Evolutionary conservation across 1,140 invertebrate genomes (phyloP), one percentile per base, ranked within the genome.

Genomic region (Tetramorium simillimum): DNA sequence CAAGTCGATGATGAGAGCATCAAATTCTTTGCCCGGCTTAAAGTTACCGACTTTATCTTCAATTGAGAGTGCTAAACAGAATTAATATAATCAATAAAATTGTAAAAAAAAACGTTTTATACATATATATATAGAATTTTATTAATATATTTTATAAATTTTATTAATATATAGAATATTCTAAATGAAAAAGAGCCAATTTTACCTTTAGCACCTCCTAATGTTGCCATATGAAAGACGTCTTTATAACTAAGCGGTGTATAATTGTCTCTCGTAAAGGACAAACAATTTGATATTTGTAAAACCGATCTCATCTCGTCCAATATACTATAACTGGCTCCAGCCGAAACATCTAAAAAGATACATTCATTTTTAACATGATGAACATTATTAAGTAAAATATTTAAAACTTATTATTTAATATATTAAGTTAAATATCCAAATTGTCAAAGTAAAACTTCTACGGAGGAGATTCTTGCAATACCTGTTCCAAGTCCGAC

Each of bases 401-500:
- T 46, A 60, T 60, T n/a, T 1, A 60, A 60, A 60, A 4, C 21
- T 33, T 72, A n/a, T n/a, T n/a, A n/a, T n/a, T n/a, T n/a, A n/a
- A n/a, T n/a, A 81, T 49, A 37, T 73, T 46, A 51, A 75, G 0
- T 82, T 70, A 49, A 70, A 51, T 70, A 76, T 28, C n/a, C 16
- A 81, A 82, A 86, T 53, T 78, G 53, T 65, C 51, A 53, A 18
- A 24, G 75, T 21, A 69, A 84, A 86, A 73, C 33, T 56, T 63
- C 67, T 87, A 5, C 0, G 49, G 49, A 49, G 40, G 40, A 49
- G 16, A 67, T 18, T 88, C 0, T 87, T 63, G 33, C 56, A 58
- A 85, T 95, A 98, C 98, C 98, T 93, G 98, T 98, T 88, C 98
- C 98, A 37, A 99, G 96, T 28, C 98, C 98, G 75, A 99, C 96